Percentiles rank a stretch among this genome's conserved stretches.
Conservation (phyloP, 1,140 invertebrate species). For the Drosophila cardini region DNA sequence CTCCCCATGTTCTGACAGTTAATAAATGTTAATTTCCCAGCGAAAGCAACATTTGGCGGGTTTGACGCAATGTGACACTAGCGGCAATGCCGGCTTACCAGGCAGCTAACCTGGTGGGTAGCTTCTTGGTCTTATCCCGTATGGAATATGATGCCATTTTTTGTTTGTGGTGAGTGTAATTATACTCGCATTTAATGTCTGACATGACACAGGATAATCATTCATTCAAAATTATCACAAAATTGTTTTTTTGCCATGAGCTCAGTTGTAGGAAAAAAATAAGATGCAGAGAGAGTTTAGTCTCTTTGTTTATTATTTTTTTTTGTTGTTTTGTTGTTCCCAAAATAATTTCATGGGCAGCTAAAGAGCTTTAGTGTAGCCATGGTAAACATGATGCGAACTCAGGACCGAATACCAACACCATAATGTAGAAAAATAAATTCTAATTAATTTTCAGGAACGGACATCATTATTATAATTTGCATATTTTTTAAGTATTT, state of each 20-base stretch:
- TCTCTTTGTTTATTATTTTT: no score
- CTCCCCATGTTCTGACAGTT: constrained; percentile 43
- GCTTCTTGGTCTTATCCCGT: constrained; percentile 7
- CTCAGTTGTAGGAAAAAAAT: neutral
- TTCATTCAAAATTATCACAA: constrained; percentile 9
- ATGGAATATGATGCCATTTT: neutral
- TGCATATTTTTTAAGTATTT: constrained; percentile 37
- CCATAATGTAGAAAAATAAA: constrained; percentile 33
- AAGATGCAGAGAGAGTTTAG: no score
- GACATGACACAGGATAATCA: constrained; percentile 14
- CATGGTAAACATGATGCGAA: constrained; percentile 3
- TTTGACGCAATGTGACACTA: constrained; percentile 3
- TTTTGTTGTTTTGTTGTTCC: neutral
- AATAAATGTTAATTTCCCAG: constrained; percentile 49
- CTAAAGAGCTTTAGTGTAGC: constrained; percentile 20
- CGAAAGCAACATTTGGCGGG: constrained; percentile 6
- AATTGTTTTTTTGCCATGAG: neutral
- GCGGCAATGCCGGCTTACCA: constrained; percentile 14
- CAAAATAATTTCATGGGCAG: neutral
- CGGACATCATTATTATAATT: constrained; percentile 71
- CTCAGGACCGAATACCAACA: constrained; percentile 3
- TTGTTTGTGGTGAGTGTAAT: constrained; percentile 18
- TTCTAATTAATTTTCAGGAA: constrained; percentile 60
- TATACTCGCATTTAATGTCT: constrained; percentile 8
- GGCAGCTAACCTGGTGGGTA: constrained; percentile 1